Evolutionary conservation across 2,113 vertebrate species (phyloP).

Genomic region (Phainopepla nitens): DNA sequence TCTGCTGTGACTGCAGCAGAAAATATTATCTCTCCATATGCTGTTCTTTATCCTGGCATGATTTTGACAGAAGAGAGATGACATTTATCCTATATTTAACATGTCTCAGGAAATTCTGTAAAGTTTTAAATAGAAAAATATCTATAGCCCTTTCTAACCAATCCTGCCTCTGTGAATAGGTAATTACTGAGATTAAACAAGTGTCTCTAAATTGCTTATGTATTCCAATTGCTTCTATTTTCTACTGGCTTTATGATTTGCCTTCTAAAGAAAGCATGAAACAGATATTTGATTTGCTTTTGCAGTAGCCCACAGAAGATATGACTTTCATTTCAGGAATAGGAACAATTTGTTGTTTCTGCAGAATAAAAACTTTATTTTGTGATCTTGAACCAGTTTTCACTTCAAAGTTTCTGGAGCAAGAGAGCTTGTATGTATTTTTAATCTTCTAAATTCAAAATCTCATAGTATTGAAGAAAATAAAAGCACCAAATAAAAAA

Average conservation of each 20-base stretch:
- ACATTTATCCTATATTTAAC: background rate
- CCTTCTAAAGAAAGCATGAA: slow-evolving; percentile 12
- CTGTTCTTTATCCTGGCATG: background rate
- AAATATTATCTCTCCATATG: background rate
- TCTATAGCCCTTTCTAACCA: background rate
- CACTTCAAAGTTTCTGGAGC: background rate
- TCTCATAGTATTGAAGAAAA: background rate
- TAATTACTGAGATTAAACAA: slow-evolving; percentile 45
- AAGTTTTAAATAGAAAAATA: slow-evolving; percentile 33
- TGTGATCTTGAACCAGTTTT: background rate
- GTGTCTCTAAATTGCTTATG: slow-evolving; percentile 17
- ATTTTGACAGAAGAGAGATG: background rate
- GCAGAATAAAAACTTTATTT: background rate
- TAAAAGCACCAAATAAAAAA: background rate
- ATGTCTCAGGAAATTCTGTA: background rate
- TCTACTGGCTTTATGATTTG: background rate
- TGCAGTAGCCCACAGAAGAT: background rate
- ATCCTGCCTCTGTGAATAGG: background rate
- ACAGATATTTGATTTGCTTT: background rate
- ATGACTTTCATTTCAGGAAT: background rate
- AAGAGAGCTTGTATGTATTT: background rate
- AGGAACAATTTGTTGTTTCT: background rate
- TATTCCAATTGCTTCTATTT: slow-evolving; percentile 43
- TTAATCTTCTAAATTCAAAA: background rate
- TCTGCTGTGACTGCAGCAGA: background rate